phyloP scores from a whole-genome alignment of 2,797 vertebrate species.

The Phrynocephalus vlangalii region DNA sequence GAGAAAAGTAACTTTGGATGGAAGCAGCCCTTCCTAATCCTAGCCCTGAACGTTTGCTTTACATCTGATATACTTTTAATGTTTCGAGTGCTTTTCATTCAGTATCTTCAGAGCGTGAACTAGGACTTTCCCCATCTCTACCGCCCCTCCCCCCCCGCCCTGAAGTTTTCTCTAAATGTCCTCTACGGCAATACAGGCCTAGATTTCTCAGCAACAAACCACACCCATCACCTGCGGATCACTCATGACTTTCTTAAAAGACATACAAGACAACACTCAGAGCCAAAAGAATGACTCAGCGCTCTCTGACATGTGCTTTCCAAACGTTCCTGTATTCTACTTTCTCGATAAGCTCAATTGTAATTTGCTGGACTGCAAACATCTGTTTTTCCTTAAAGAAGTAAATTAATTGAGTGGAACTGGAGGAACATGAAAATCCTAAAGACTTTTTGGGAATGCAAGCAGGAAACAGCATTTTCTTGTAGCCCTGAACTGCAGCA shows the following conservation, averaged over 20 bases:
- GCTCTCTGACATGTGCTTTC: background rate
- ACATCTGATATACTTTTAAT: background rate
- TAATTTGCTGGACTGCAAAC: background rate
- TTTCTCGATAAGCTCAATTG: background rate
- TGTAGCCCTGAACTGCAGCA: too few species aligned
- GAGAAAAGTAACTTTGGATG: background rate
- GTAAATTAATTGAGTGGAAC: too few species aligned
- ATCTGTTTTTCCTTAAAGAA: background rate
- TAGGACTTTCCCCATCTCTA: background rate
- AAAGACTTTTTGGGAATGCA: too few species aligned
- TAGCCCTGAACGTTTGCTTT: slow-evolving; percentile 10
- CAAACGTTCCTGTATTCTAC: background rate
- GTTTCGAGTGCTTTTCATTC: background rate
- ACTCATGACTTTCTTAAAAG: background rate
- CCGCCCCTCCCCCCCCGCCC: background rate
- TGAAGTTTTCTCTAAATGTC: background rate
- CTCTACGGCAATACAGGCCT: background rate
- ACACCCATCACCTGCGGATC: background rate
- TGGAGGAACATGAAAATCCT: too few species aligned
- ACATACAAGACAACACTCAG: background rate
- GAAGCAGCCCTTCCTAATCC: background rate
- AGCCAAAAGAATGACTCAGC: background rate
- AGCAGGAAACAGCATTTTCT: too few species aligned
- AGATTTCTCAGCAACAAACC: background rate
- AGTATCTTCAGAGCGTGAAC: background rate